Percentiles rank a stretch among this genome's conserved stretches.
These are phyloP conservation scores for Pachycephus smyrnensis DNA, from an alignment of 2,888 invertebrate species.

Conservation along the genomic window DNA sequence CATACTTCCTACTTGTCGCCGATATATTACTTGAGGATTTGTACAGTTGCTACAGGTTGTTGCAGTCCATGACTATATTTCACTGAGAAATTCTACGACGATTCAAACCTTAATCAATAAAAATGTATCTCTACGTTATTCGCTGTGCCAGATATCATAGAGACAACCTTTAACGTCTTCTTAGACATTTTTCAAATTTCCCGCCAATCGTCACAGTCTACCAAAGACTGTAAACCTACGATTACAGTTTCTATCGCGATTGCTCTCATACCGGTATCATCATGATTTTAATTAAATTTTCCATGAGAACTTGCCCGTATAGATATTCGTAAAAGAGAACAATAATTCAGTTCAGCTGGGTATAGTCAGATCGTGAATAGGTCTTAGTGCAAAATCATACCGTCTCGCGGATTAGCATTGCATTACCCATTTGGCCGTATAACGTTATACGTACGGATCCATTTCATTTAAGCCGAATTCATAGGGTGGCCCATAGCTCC, in stretches of 20 bases:
- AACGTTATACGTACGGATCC: slow-evolving; percentile 46
- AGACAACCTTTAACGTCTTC: not conserved
- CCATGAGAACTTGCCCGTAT: not conserved
- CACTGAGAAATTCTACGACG: not conserved
- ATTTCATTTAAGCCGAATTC: slow-evolving; percentile 67
- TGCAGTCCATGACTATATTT: not conserved
- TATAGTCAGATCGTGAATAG: not conserved
- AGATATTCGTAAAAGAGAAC: not conserved
- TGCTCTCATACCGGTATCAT: not conserved
- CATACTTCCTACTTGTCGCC: not conserved
- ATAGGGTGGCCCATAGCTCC: slow-evolving; percentile 55
- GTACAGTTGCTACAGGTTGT: not conserved
- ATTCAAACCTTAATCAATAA: not conserved
- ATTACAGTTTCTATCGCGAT: not conserved
- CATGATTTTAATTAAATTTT: not conserved
- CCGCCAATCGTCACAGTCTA: not conserved
- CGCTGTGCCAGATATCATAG: not conserved
- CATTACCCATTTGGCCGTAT: slow-evolving; percentile 49
- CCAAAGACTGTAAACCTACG: not conserved
- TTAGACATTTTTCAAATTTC: not conserved
- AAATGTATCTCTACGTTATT: not conserved
- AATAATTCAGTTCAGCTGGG: not conserved
- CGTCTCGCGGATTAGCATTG: slow-evolving; percentile 61
- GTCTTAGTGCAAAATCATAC: not conserved
- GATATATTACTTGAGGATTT: not conserved